A percentile compares a stretch with the other conserved stretches of the same genome.
These are phyloP conservation scores for Apotomis turbidana DNA, from an alignment of 2,888 invertebrate species.

Conservation along the genomic window DNA sequence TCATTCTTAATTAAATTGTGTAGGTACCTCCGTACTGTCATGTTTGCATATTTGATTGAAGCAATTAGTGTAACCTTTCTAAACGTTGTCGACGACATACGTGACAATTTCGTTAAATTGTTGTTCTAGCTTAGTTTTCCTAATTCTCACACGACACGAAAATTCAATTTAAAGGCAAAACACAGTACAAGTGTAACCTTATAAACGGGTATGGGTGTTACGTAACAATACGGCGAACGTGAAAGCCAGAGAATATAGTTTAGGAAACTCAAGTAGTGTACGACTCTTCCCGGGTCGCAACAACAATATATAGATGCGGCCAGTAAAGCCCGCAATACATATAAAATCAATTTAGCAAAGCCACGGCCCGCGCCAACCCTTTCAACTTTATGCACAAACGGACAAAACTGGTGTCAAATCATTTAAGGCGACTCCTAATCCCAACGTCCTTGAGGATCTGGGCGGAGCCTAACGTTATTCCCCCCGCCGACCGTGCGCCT, in stretches of 20 bases:
- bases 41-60: not conserved
- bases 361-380: conserved; percentile 74
- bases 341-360: conserved; percentile 82
- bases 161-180: conserved; percentile 27
- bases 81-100: not conserved
- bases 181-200: conserved; percentile 18
- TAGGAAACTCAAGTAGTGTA: conserved; percentile 63
- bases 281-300: conserved; percentile 50
- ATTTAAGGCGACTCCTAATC: no score
- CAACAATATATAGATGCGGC: conserved; percentile 59
- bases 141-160: conserved; percentile 20
- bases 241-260: conserved; percentile 53
- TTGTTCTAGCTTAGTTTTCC: conserved; percentile 4
- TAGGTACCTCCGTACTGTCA: not conserved
- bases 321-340: conserved; percentile 75
- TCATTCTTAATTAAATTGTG: no score
- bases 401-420: conserved; percentile 48
- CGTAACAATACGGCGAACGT: conserved; percentile 44
- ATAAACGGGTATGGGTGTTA: conserved; percentile 27
- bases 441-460: no score
- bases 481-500: no score
- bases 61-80: not conserved
- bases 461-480: no score
- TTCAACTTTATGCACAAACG: conserved; percentile 63
- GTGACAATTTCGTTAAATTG: not conserved